Base-by-base conservation (phyloP, 2,888 invertebrate genomes). In the Drosophila prostipennis region DNA sequence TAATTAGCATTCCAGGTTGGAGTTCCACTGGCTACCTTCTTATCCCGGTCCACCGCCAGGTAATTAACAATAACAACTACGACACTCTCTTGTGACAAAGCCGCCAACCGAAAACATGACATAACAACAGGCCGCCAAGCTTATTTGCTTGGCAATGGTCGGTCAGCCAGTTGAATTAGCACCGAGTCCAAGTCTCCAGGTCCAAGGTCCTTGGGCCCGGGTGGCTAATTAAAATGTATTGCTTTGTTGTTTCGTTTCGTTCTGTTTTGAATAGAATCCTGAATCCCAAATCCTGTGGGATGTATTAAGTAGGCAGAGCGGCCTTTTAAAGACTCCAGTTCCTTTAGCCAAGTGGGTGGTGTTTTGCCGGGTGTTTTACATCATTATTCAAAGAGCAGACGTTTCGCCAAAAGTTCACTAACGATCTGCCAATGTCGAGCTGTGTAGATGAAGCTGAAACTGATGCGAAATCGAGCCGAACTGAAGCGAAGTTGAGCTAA, bases 321-420 rank as follows among this genome's bases (percentile, higher is more conserved):
- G 29, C 29, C 74, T 69, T 72, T 74, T 83, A 74, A 77, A 60
- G 46, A 10, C n/a, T 2, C 29, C 19, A 19, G 19, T 11, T 36
- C 13, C 19, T 13, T 14, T 10, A 19, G 32, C 19, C 26, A 23
- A 26, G 42, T 53, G 40, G 11, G 40, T 23, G 16, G 64, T 19
- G 19, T 19, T 23, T 26, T 1, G 26, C 26, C 6, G 61, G 19
- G 11, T 42, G 19, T 23, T 16, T 2, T 19, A 42, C 57, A 39
- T 89, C 89, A 87, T 89, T 87, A 76, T 78, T 89, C 89, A 83
- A 74, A 67, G 16, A 49, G 34, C 42, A 56, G 60, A 56, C 52
- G 51, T 69, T 32, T 42, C 34, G 43, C 40, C 49, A 55, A 53
- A 76, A 59, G 67, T 51, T 37, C 19, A 42, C 23, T 76, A 77